These are phyloP conservation scores for Herpailurus yagouaroundi DNA, from an alignment of 2,113 vertebrate species.

Conservation along the genomic window DNA sequence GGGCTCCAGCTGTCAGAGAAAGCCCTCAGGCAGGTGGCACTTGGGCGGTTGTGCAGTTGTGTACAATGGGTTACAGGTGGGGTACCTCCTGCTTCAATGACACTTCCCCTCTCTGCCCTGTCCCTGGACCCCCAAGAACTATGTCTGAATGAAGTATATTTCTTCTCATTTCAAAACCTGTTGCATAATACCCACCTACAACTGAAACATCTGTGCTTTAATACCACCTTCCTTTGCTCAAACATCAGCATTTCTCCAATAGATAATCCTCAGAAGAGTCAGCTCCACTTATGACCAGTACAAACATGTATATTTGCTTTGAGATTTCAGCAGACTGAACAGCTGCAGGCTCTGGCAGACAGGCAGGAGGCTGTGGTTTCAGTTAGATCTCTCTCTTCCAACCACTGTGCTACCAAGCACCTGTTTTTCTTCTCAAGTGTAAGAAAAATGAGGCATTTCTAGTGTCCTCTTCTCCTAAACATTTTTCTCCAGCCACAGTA, in stretches of 20 bases:
- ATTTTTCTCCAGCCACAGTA: constrained; percentile 48
- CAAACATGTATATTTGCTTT: not conserved
- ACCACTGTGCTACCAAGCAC: not conserved
- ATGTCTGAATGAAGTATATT: not conserved
- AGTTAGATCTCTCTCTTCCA: not conserved
- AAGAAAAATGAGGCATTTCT: constrained; percentile 56
- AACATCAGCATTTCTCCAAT: not conserved
- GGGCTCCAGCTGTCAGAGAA: not conserved
- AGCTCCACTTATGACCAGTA: not conserved
- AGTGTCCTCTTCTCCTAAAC: constrained; percentile 33
- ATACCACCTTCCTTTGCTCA: not conserved
- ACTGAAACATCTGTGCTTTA: not conserved
- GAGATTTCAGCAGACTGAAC: not conserved
- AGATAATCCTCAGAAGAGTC: not conserved
- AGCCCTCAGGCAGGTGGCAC: not conserved
- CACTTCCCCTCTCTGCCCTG: not conserved
- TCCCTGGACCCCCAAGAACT: not conserved
- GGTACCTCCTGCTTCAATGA: not conserved
- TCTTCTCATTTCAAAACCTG: not conserved
- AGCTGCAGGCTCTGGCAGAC: not conserved
- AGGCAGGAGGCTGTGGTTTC: not conserved
- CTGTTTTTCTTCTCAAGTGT: constrained; percentile 17
- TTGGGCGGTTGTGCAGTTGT: not conserved
- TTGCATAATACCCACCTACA: not conserved
- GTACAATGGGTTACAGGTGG: not conserved